Evolutionary conservation across 1,140 invertebrate species (phyloP).

Genomic region (Megathymus violae): DNA sequence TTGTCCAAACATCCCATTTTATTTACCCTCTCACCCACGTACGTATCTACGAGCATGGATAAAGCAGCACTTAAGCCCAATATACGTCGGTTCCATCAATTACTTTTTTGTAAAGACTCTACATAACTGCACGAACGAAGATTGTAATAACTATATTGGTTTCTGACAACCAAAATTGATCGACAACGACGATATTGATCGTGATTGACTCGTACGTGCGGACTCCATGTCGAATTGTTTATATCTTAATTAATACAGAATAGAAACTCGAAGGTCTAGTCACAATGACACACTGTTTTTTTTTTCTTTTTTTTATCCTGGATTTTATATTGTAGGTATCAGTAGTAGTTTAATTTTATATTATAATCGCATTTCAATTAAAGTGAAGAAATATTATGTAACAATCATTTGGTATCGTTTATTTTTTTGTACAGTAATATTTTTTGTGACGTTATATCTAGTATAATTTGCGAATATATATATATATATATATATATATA

Average conservation of each 20-base stretch:
- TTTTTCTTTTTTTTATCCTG: background rate
- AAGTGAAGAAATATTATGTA: no score
- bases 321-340: background rate
- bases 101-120: slow-evolving; percentile 41
- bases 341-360: no score
- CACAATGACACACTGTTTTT: background rate
- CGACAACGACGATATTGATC: slow-evolving; percentile 79
- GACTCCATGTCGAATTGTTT: slow-evolving; percentile 73
- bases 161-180: slow-evolving; percentile 74
- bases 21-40: slow-evolving; percentile 22
- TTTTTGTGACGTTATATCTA: no score
- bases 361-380: no score
- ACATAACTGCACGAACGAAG: slow-evolving; percentile 37
- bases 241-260: slow-evolving; percentile 63
- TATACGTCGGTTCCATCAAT: slow-evolving; percentile 28
- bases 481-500: no score
- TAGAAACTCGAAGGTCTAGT: background rate
- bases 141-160: slow-evolving; percentile 71
- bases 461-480: no score
- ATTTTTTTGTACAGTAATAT: no score
- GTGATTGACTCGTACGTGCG: slow-evolving; percentile 66
- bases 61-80: slow-evolving; percentile 20
- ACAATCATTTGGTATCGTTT: no score
- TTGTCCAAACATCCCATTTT: slow-evolving; percentile 15
- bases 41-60: slow-evolving; percentile 21